phyloP scores from a whole-genome alignment of 1,140 invertebrate genomes.

The Scylla paramamosain region DNA sequence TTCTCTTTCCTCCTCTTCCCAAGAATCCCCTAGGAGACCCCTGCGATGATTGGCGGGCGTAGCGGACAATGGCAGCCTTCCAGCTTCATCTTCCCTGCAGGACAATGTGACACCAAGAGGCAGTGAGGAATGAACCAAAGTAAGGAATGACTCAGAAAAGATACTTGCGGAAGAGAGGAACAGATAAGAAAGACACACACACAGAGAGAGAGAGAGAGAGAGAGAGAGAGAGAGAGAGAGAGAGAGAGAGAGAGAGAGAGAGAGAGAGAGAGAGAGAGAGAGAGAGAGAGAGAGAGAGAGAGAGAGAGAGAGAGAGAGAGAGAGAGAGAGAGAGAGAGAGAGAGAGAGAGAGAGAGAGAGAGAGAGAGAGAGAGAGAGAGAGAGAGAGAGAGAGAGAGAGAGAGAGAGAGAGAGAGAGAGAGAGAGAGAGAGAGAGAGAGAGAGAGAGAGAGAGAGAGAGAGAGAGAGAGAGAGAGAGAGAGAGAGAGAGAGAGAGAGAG shows the following conservation, averaged over 20 bases:
- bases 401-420: slow-evolving; percentile 24
- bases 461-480: slow-evolving; percentile 24
- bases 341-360: slow-evolving; percentile 24
- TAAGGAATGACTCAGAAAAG: not conserved
- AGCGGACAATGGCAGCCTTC: not conserved
- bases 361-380: not conserved
- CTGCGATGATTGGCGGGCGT: not conserved
- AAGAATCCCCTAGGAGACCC: not conserved
- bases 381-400: not conserved
- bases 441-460: not conserved
- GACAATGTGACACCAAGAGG: not conserved
- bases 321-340: not conserved
- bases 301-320: not conserved
- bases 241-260: not conserved
- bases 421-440: not conserved
- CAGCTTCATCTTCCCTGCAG: not conserved
- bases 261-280: not conserved
- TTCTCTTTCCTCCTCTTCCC: not conserved
- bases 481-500: not conserved
- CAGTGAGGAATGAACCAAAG: not conserved
- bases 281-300: slow-evolving; percentile 24
- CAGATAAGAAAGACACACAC: not conserved
- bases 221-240: slow-evolving; percentile 24
- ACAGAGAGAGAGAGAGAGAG: not conserved
- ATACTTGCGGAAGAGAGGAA: not conserved